Conservation (phyloP, 2,797 vertebrate species). For the Echiichthys vipera region DNA sequence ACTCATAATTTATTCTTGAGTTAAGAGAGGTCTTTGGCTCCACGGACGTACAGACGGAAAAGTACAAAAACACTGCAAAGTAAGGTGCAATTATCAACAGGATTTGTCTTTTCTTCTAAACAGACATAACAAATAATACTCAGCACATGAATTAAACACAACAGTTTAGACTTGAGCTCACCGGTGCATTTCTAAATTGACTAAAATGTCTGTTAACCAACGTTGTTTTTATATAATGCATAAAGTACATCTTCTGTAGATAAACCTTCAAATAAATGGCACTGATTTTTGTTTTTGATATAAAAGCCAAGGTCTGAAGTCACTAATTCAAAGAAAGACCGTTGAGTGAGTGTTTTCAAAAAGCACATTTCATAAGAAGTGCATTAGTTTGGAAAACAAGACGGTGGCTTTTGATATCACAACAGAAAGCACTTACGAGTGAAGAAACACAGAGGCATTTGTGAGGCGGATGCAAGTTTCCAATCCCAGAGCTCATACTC, state of each 20-base stretch:
- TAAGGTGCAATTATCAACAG: slow-evolving; percentile 25
- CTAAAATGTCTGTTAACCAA: slow-evolving; percentile 10
- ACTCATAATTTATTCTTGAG: slow-evolving; percentile 47
- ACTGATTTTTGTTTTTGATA: slow-evolving; percentile 80
- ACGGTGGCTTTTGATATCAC: slow-evolving; percentile 85
- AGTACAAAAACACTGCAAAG: slow-evolving; percentile 30
- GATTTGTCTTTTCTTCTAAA: slow-evolving; percentile 25
- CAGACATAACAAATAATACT: slow-evolving; percentile 36
- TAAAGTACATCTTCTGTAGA: slow-evolving; percentile 81
- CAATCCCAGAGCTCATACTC: slow-evolving; percentile 74
- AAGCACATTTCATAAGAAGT: neutral
- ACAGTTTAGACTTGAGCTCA: slow-evolving; percentile 37
- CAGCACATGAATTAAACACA: slow-evolving; percentile 22
- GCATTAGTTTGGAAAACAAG: slow-evolving; percentile 45
- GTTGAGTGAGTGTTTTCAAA: neutral
- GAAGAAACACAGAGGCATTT: slow-evolving; percentile 76
- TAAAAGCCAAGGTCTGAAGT: slow-evolving; percentile 82
- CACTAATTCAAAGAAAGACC: slow-evolving; percentile 1
- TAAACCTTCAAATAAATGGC: slow-evolving; percentile 71
- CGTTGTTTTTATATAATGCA: slow-evolving; percentile 9
- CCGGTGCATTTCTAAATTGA: slow-evolving; percentile 16
- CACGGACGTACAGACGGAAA: slow-evolving; percentile 36
- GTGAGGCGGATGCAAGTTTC: slow-evolving; percentile 73
- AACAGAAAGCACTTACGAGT: slow-evolving; percentile 72
- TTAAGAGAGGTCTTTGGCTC: slow-evolving; percentile 59